Evolutionary conservation across 1,140 invertebrate species (phyloP).

Genomic region (Drosophila watanabei): DNA sequence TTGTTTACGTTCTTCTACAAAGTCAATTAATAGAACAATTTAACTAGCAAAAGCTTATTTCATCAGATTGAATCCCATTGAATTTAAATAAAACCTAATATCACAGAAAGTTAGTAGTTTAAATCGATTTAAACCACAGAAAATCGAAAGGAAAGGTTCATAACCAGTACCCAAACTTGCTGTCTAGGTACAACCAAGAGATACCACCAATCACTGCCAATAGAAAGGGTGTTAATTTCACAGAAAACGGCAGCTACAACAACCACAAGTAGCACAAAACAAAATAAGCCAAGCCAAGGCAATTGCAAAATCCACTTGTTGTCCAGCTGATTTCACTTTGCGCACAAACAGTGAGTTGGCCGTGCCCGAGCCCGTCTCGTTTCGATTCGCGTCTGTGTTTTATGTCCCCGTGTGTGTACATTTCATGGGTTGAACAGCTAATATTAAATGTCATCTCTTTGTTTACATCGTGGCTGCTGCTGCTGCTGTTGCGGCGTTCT

Average conservation of each 20-base stretch:
- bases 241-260: slow-evolving; percentile 26
- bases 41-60: too few species aligned
- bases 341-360: slow-evolving; percentile 20
- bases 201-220: slow-evolving; percentile 24
- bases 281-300: slow-evolving; percentile 50
- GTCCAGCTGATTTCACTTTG: slow-evolving; percentile 55
- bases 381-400: slow-evolving; percentile 17
- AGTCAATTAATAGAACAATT: too few species aligned
- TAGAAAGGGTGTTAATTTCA: slow-evolving; percentile 72
- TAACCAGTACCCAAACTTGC: neutral
- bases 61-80: too few species aligned
- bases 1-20: too few species aligned
- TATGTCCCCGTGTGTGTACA: neutral
- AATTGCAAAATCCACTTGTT: slow-evolving; percentile 54
- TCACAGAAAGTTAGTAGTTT: too few species aligned
- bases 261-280: slow-evolving; percentile 33
- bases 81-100: too few species aligned
- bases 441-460: slow-evolving; percentile 21
- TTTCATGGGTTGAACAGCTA: neutral
- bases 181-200: neutral
- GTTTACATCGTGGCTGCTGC: slow-evolving; percentile 38
- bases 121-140: neutral
- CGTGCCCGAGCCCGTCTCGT: slow-evolving; percentile 8
- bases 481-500: slow-evolving; percentile 29
- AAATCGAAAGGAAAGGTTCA: neutral